Conservation (phyloP, 53 echinoderm and acorn worm genomes). For the Astropecten irregularis region DNA sequence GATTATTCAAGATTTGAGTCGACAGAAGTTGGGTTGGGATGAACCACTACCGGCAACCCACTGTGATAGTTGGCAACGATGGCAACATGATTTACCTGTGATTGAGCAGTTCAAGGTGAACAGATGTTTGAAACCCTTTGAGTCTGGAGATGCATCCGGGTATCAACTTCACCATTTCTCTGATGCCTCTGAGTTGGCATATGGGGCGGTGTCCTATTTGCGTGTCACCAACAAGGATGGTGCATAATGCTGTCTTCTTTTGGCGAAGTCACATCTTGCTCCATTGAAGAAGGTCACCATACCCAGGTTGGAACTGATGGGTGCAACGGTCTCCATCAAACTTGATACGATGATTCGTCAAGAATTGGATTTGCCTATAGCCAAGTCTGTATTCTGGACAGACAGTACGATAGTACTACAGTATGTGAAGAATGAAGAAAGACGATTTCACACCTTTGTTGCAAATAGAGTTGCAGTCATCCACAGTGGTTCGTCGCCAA, state of each 20-base stretch:
- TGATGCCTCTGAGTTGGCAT: conserved; percentile 18
- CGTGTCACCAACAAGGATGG: neutral
- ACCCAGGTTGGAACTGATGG: conserved; percentile 59
- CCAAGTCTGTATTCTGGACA: conserved; percentile 21
- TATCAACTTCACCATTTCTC: conserved; percentile 20
- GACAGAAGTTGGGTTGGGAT: conserved; percentile 61
- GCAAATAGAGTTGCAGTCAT: conserved; percentile 44
- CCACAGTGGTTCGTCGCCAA: no score
- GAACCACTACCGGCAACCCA: conserved; percentile 24
- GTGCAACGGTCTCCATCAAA: conserved; percentile 31
- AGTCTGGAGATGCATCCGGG: no score
- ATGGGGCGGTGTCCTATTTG: conserved; percentile 16
- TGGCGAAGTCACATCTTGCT: conserved; percentile 28
- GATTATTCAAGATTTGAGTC: conserved; percentile 49
- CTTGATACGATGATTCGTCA: conserved; percentile 10
- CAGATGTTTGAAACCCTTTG: no score
- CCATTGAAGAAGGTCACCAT: conserved; percentile 18
- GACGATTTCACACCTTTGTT: conserved; percentile 37
- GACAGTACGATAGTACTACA: conserved; percentile 38
- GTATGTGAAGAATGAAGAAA: conserved; percentile 27
- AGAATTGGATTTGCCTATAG: conserved; percentile 15
- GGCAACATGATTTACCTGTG: neutral
- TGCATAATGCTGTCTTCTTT: neutral
- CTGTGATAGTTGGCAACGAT: neutral
- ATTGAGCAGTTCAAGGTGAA: conserved; percentile 40